phyloP scores from a whole-genome alignment of 2,797 vertebrate species.

The Cynodonichthys magdalenae region DNA sequence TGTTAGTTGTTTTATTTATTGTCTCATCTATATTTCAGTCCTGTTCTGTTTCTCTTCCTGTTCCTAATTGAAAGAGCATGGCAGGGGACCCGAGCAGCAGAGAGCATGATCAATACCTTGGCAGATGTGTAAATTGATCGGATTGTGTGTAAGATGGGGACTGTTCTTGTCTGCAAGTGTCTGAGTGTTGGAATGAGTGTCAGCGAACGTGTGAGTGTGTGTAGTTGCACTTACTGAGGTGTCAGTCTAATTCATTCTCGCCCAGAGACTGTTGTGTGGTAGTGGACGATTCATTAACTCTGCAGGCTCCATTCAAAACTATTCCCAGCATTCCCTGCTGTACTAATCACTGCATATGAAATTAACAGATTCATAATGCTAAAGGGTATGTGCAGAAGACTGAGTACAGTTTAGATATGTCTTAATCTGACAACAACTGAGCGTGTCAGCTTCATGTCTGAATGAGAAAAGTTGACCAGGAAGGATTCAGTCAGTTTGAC shows the following conservation, averaged over 20 bases:
- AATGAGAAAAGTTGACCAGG: neutral
- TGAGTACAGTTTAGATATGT: conserved; percentile 15
- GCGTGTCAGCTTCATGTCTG: conserved; percentile 8
- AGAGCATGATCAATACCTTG: conserved; percentile 81
- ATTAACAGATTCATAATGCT: conserved; percentile 67
- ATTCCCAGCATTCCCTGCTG: conserved; percentile 79
- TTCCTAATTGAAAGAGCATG: conserved; percentile 81
- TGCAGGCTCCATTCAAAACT: conserved; percentile 82
- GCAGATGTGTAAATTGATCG: conserved; percentile 84
- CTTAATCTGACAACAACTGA: conserved; percentile 1
- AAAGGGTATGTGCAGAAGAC: conserved; percentile 17
- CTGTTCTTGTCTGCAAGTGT: conserved; percentile 40
- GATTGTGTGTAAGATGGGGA: conserved; percentile 42
- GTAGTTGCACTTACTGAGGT: conserved; percentile 78
- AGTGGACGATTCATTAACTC: conserved; percentile 83
- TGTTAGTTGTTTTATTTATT: conserved; percentile 36
- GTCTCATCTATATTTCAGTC: conserved; percentile 58
- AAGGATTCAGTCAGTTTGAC: too few relatives aligned
- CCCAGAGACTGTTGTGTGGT: conserved; percentile 79
- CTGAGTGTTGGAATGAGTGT: conserved; percentile 41
- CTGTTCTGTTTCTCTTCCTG: conserved; percentile 44
- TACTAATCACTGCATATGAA: conserved; percentile 79
- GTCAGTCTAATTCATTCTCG: conserved; percentile 83
- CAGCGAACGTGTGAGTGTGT: conserved; percentile 11
- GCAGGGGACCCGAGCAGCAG: conserved; percentile 74